Conservation (phyloP, 2,888 invertebrate species). For the Cheilosia impressa region DNA sequence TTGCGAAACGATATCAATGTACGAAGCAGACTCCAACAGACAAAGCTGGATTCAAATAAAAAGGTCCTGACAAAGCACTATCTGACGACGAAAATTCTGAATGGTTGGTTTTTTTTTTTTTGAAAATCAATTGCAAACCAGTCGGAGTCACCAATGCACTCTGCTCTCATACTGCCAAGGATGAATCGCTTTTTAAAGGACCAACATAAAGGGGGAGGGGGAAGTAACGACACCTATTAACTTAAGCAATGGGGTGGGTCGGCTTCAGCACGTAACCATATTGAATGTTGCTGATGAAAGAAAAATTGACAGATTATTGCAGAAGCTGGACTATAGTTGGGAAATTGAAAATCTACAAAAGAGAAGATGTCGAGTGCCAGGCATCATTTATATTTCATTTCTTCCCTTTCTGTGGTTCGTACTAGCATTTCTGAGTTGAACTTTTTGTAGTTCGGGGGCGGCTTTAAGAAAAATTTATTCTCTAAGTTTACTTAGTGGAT, state of each 20-base stretch:
- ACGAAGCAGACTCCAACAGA: background rate
- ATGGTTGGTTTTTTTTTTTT: conserved; percentile 12
- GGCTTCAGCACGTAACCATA: conserved; percentile 17
- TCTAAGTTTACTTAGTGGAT: too few relatives aligned
- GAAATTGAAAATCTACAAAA: background rate
- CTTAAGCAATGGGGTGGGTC: background rate
- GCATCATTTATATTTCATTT: background rate
- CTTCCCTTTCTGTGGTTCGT: background rate
- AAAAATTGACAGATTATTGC: conserved; percentile 52
- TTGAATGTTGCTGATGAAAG: conserved; percentile 53
- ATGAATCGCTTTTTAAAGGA: conserved; percentile 54
- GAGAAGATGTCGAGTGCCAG: background rate
- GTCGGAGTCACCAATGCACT: conserved; percentile 10
- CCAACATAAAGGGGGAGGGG: background rate
- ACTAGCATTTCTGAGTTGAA: background rate
- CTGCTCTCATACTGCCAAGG: conserved; percentile 37
- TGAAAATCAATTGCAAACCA: conserved; percentile 34
- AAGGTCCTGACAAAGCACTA: background rate
- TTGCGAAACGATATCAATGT: conserved; percentile 10
- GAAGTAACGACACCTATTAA: conserved; percentile 8
- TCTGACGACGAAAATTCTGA: conserved; percentile 1
- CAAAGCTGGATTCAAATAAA: conserved; percentile 22
- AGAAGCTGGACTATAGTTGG: background rate
- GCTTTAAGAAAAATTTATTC: background rate
- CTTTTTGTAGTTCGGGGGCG: background rate